A percentile compares a stretch with the other conserved stretches of the same genome.
phyloP scores from a whole-genome alignment of 2,797 vertebrate species.

The Betta splendens region DNA sequence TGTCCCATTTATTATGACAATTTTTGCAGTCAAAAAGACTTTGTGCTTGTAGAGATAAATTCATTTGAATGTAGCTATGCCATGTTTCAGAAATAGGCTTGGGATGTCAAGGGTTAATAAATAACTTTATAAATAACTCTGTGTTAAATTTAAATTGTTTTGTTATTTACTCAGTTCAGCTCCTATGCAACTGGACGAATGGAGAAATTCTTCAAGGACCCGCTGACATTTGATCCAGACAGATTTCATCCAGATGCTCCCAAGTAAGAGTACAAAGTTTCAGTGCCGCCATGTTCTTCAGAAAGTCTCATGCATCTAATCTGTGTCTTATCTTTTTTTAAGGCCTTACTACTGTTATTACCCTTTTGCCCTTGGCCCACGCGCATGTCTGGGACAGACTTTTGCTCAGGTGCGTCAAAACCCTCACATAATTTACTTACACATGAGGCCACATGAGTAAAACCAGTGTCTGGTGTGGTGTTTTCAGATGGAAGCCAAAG shows the following conservation, averaged over 20 bases:
- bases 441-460: neutral
- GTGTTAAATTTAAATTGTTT: neutral
- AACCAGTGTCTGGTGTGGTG: neutral
- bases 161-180: conserved; percentile 77
- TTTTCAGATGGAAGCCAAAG: conserved; percentile 91
- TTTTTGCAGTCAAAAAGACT: too few species aligned
- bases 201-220: conserved; percentile 88
- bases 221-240: conserved; percentile 89
- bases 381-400: conserved; percentile 87
- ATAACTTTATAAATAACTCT: too few species aligned
- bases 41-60: too few species aligned
- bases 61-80: too few species aligned
- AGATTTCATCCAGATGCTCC: conserved; percentile 88
- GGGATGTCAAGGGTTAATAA: too few species aligned
- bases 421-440: neutral
- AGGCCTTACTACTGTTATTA: conserved; percentile 91
- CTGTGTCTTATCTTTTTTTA: conserved; percentile 13
- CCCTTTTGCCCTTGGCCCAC: conserved; percentile 89
- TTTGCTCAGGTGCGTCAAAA: conserved; percentile 88
- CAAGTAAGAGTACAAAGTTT: conserved; percentile 81
- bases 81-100: too few species aligned
- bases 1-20: too few species aligned
- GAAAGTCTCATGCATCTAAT: neutral
- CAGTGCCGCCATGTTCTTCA: neutral
- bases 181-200: conserved; percentile 81